Evolutionary conservation across 2,888 invertebrate species (phyloP), one percentile per base, ranked within the genome.

Genomic region (Parthenolecanium corni): DNA sequence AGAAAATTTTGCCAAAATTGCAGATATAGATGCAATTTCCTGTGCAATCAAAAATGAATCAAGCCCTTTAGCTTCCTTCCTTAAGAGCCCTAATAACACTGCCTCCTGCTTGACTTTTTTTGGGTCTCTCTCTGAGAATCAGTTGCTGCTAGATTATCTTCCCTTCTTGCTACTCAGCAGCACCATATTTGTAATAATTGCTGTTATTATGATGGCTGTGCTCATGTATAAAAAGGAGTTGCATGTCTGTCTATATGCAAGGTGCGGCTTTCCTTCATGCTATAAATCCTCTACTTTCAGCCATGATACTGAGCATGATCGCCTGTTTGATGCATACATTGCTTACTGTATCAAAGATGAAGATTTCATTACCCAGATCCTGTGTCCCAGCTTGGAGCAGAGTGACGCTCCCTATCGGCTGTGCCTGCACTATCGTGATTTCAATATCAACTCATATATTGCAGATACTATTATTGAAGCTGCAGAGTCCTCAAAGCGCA

Each of bases 341-440:
- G 89, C 90, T 70, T 96, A 96, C 77, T 90, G 91, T 72, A 85
- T 88, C 65, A 89, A 91, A 74, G 94, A 95, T 75, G 91, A 93
- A 72, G 83, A 85, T 54, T 93, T 92, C 74, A 91, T 94, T 42
- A 85, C 85, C 69, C 87, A 92, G 74, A 87, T 90, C 71, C 76
- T 95, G 70, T 89, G 88, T 58, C 86, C 89, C 20, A 89, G 89
- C 58, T 79, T 95, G 67, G 93, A 94, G 77, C 81, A 83, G 65
- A 84, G 86, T 70, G 84, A 86, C 44, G 83, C 85, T 68, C 38
- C 62, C 6, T 94, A 91, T 76, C 80, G 90, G 66, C 80, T 95
- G 68, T 92, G 93, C 74, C 78, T 95, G 68, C 90, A 93, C 73
- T 92, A 94, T 73, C 82, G 93, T 65, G 93, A 94, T 74, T 86